Conservation (phyloP, 2,797 vertebrate species). For the Mus minutoides region DNA sequence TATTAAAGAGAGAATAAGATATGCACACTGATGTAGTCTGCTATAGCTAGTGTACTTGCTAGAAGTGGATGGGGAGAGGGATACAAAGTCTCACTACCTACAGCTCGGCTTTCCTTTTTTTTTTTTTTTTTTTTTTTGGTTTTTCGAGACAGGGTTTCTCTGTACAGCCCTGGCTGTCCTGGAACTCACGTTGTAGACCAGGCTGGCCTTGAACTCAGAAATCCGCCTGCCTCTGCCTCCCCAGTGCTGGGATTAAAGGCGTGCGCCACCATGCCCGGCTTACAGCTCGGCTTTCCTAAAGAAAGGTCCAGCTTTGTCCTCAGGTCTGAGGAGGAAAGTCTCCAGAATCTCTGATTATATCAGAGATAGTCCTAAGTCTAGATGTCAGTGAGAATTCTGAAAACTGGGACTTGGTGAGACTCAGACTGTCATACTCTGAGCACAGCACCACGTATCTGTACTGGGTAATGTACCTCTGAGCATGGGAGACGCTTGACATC, state of each 20-base stretch:
- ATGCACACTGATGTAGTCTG: neutral
- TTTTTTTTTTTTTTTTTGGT: no score
- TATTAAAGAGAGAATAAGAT: neutral
- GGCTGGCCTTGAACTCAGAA: no score
- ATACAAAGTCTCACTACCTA: conserved; percentile 27
- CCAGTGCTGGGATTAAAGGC: no score
- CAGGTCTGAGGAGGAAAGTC: neutral
- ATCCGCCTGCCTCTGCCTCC: no score
- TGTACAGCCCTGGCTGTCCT: no score
- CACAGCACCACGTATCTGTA: neutral
- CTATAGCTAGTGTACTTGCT: neutral
- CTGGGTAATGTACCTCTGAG: neutral
- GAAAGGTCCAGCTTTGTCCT: neutral
- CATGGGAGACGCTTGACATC: neutral
- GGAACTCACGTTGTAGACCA: no score
- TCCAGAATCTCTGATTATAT: conserved; percentile 9
- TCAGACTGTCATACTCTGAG: neutral
- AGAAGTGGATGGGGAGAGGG: neutral
- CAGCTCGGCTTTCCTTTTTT: conserved; percentile 1
- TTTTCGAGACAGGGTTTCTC: no score
- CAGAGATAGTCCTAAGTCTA: neutral
- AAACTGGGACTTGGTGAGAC: neutral
- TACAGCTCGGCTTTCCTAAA: conserved; percentile 21
- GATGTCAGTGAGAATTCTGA: neutral
- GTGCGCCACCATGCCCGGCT: no score